A percentile compares a stretch with the other conserved stretches of the same genome.
Evolutionary conservation across 2,888 invertebrate species (phyloP).

Genomic region (Pachliopta kotzebuea): DNA sequence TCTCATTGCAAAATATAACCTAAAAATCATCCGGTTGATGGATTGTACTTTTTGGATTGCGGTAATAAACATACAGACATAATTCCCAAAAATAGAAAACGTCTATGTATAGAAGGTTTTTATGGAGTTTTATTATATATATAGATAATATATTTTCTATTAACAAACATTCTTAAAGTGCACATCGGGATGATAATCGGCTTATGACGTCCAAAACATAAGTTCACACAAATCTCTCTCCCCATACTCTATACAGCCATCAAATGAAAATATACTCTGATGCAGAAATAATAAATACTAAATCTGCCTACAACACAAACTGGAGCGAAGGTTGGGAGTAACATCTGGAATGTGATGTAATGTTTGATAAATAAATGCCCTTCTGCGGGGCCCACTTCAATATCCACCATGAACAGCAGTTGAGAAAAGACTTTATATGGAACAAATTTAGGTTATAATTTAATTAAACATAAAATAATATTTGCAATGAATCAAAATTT

Average conservation of each 20-base stretch:
- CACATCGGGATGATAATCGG: constrained; percentile 50
- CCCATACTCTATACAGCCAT: not conserved
- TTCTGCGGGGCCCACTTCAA: constrained; percentile 33
- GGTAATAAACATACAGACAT: too few species aligned
- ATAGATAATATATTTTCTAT: constrained; percentile 13
- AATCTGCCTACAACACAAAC: constrained; percentile 26
- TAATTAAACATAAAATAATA: too few species aligned
- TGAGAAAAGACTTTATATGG: constrained; percentile 22
- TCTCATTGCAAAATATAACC: too few species aligned
- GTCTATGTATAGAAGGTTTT: too few species aligned
- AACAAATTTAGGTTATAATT: not conserved
- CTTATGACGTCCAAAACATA: constrained; percentile 61
- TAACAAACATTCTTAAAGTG: constrained; percentile 35
- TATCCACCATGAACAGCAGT: constrained; percentile 30
- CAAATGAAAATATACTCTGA: constrained; percentile 7
- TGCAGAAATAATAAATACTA: constrained; percentile 18
- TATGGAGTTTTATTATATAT: too few species aligned
- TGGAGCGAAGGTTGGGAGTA: constrained; percentile 35
- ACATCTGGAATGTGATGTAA: constrained; percentile 63
- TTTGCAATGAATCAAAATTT: too few species aligned
- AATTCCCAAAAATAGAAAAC: too few species aligned
- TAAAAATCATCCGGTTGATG: too few species aligned
- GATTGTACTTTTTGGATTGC: too few species aligned
- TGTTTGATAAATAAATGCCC: constrained; percentile 59
- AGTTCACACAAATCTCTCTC: constrained; percentile 46